A percentile compares a stretch with the other conserved stretches of the same genome.
phyloP scores from a whole-genome alignment of 2,888 invertebrate species.

The Bimastos eiseni region DNA sequence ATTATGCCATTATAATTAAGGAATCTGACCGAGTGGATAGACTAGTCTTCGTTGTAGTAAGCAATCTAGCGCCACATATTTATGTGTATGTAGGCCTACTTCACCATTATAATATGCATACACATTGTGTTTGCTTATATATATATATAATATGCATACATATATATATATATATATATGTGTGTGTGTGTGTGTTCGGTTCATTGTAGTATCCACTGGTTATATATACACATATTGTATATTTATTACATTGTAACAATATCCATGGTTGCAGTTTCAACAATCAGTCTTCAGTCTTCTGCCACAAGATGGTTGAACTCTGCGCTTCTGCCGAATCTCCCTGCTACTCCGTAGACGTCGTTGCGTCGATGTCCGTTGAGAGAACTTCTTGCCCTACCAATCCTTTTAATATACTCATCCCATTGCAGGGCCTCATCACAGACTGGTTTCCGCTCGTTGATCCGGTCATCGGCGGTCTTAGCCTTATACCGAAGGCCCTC shows the following conservation, averaged over 20 bases:
- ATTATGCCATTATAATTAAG: too few species aligned
- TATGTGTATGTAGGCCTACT: too few species aligned
- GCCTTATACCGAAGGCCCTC: neutral
- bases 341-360: slow-evolving; percentile 15
- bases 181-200: too few species aligned
- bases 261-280: neutral
- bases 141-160: neutral
- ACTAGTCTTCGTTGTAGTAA: too few species aligned
- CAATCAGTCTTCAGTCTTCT: neutral
- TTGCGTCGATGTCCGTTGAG: neutral
- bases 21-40: too few species aligned
- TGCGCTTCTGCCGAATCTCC: slow-evolving; percentile 4
- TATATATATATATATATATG: neutral
- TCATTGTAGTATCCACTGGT: too few species aligned
- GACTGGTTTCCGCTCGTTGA: neutral
- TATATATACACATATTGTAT: too few species aligned
- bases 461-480: neutral
- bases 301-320: neutral
- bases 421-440: neutral
- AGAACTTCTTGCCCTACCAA: neutral
- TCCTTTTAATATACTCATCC: neutral
- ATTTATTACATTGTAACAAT: too few species aligned
- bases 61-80: too few species aligned
- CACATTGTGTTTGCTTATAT: neutral
- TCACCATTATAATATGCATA: too few species aligned